phyloP scores from a whole-genome alignment of 1,140 invertebrate species.

The Drosophila bifasciata region DNA sequence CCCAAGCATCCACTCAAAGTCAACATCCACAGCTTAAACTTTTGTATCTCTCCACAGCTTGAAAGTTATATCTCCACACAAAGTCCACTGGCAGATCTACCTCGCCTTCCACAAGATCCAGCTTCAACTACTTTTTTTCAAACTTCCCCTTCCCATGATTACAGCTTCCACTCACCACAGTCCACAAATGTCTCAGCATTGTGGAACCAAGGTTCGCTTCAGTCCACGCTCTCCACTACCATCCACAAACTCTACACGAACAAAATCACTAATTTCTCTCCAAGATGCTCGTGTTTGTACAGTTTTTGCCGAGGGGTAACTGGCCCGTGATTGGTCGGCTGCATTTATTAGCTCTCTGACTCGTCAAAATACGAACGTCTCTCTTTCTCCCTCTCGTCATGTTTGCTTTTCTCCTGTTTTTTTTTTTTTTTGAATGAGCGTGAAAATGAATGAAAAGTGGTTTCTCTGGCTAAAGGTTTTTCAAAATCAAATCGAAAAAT shows the following conservation, averaged over 20 bases:
- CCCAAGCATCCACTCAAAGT: too few relatives aligned
- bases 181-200: slow-evolving; percentile 19
- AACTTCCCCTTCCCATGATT: slow-evolving; percentile 4
- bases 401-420: slow-evolving; percentile 37
- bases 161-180: slow-evolving; percentile 1
- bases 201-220: slow-evolving; percentile 43
- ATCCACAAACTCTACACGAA: slow-evolving; percentile 8
- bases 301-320: slow-evolving; percentile 44
- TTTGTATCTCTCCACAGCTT: too few relatives aligned
- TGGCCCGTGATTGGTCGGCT: slow-evolving; percentile 62
- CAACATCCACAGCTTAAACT: too few relatives aligned
- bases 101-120: slow-evolving; percentile 4
- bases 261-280: slow-evolving; percentile 23
- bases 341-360: slow-evolving; percentile 8
- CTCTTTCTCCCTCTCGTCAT: slow-evolving; percentile 10
- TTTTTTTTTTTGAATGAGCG: slow-evolving; percentile 56
- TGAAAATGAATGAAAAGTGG: slow-evolving; percentile 75
- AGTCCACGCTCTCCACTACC: background rate
- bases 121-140: background rate
- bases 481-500: slow-evolving; percentile 26
- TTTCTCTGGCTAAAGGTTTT: slow-evolving; percentile 39
- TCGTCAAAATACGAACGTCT: slow-evolving; percentile 5
- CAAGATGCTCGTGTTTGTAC: slow-evolving; percentile 24
- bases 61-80: background rate
- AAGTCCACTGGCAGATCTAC: slow-evolving; percentile 2